Evolutionary conservation across 2,797 vertebrate genomes (phyloP), one percentile per base, ranked within the genome.

Genomic region (Tolypeutes matacus): DNA sequence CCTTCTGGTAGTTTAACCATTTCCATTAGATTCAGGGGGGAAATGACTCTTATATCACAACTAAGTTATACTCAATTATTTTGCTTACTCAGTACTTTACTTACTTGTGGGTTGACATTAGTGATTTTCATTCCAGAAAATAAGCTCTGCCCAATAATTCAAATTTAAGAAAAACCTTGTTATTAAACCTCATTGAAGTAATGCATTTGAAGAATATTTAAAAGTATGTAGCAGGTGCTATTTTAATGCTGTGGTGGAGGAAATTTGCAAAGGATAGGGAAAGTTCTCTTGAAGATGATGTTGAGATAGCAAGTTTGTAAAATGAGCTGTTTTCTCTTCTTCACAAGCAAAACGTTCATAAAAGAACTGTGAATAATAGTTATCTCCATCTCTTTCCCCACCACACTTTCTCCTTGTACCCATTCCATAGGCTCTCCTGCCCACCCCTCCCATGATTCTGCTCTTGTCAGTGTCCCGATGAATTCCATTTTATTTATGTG

Each of bases 31-130:
- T 76, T 92, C 58, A 91, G 34, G 36, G 23, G 0, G 18, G 58
- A 84, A 64, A 60, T 36, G 23, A 25, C 10, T 84, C 88, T 91
- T 60, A 34, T 29, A 56, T 49, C 39, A 90, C 20, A 94, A 76
- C 10, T 83, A 75, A 49, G 7, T 89, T 2, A 93, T 88, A n/a
- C 3, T 93, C 20, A 93, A 86, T 67, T 86, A 39, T 70, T 86
- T 87, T 42, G 15, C 67, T 77, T 62, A 53, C 7, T 21, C 10
- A 82, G 27, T 31, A 39, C 82, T 60, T 49, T n/a, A 34, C 36
- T 23, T 14, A 31, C 18, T 60, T 73, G 8, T 75, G 27, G 9
- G 17, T 81, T 67, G 17, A 90, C 83, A 36, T 60, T 31, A 90
- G 56, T 13, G 51, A 60, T 82, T 89, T 91, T 76, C 31, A 64